Evolutionary conservation across 2,797 vertebrate genomes (phyloP).

Genomic region (Phrynocephalus guinanensis): DNA sequence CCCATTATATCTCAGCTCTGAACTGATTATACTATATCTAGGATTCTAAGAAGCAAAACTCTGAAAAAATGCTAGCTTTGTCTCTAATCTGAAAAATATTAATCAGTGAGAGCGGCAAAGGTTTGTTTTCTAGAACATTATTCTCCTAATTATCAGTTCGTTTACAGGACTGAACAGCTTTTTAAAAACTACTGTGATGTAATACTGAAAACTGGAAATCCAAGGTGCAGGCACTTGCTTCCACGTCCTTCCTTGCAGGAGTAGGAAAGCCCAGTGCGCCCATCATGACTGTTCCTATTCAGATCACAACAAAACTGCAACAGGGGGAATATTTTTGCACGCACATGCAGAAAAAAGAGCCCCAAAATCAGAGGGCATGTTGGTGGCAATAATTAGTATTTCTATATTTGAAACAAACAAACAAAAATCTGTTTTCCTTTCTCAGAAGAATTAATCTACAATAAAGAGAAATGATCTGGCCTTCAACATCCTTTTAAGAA

Average conservation of each 20-base stretch:
- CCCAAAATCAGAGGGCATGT: too few species aligned
- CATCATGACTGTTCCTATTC: too few species aligned
- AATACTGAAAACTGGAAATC: neutral
- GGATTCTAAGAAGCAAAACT: neutral
- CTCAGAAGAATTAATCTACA: slow-evolving; percentile 3
- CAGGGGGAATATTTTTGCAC: too few species aligned
- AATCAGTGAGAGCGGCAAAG: neutral
- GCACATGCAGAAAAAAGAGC: too few species aligned
- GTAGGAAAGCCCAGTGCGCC: too few species aligned
- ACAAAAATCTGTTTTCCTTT: neutral
- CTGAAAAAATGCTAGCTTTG: neutral
- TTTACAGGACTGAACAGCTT: neutral
- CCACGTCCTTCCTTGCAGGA: too few species aligned
- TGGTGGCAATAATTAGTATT: neutral
- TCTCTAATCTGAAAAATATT: neutral
- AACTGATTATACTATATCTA: neutral
- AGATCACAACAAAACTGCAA: too few species aligned
- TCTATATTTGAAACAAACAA: neutral
- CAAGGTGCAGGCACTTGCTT: too few species aligned
- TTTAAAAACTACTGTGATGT: neutral
- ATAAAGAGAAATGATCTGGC: neutral
- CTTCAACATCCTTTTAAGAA: neutral
- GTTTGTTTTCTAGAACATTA: neutral
- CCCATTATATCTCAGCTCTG: neutral
- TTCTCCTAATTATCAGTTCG: neutral